A percentile compares a stretch with the other conserved stretches of the same genome.
phyloP scores from a whole-genome alignment of 2,888 invertebrate species.

The Chalcosyrphus nemorum region DNA sequence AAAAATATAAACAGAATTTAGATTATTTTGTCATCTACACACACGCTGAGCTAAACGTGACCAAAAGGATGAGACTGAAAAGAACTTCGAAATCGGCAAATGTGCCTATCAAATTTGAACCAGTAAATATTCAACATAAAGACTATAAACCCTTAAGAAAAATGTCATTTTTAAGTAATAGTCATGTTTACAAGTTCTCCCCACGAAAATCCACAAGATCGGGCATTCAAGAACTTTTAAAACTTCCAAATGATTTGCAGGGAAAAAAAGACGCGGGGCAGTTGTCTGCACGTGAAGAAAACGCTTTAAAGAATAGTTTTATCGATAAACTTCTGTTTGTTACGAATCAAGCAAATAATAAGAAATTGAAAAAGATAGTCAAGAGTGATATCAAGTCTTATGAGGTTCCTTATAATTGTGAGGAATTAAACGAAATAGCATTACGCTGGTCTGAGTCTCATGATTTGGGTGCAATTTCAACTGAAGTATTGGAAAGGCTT shows the following conservation, averaged over 20 bases:
- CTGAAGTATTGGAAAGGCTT: background rate
- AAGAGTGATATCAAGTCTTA: background rate
- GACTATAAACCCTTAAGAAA: background rate
- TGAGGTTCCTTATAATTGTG: background rate
- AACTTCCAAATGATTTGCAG: background rate
- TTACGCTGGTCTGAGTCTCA: background rate
- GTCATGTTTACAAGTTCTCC: background rate
- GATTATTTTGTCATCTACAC: background rate
- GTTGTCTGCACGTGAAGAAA: no score
- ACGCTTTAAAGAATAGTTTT: background rate
- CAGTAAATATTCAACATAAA: background rate
- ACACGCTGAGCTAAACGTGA: background rate
- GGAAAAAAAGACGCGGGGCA: no score
- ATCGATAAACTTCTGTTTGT: background rate
- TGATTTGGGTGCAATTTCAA: background rate
- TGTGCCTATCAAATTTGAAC: background rate
- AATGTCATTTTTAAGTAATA: background rate
- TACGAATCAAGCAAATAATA: background rate
- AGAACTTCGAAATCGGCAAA: no score
- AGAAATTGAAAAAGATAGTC: background rate
- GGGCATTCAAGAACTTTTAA: background rate
- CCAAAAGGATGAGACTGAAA: background rate
- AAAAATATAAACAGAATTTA: background rate
- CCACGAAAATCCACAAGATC: background rate
- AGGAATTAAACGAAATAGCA: background rate